phyloP scores from a whole-genome alignment of 1,140 invertebrate species.

The Caerostris extrusa region DNA sequence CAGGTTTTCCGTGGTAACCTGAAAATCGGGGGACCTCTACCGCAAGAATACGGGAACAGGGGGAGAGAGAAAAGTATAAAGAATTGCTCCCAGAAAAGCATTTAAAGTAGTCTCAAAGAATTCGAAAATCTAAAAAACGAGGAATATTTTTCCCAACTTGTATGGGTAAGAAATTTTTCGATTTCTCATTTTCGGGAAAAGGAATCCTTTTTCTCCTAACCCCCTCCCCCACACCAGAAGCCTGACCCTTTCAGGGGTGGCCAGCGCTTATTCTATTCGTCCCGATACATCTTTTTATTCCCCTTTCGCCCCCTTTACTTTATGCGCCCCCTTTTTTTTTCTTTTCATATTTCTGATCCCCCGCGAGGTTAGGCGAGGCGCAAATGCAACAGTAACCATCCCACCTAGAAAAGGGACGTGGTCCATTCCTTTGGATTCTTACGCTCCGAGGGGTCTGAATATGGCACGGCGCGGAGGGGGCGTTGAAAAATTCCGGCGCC shows the following conservation, averaged over 20 bases:
- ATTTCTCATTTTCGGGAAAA: constrained; percentile 54
- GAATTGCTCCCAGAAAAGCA: constrained; percentile 62
- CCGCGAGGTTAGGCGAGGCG: constrained; percentile 7
- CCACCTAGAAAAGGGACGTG: constrained; percentile 50
- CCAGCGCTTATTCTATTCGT: constrained; percentile 65
- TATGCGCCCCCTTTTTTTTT: background rate
- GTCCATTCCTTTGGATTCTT: constrained; percentile 64
- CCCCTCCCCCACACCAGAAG: background rate
- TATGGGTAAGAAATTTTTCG: constrained; percentile 68
- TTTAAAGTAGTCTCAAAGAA: constrained; percentile 68
- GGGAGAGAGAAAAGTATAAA: constrained; percentile 53
- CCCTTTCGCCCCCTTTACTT: constrained; percentile 33
- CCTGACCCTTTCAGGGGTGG: constrained; percentile 44
- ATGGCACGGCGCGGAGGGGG: background rate
- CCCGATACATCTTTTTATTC: constrained; percentile 65
- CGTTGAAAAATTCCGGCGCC: constrained; percentile 6
- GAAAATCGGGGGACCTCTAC: constrained; percentile 54
- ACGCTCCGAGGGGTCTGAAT: constrained; percentile 22
- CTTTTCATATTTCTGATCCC: no score
- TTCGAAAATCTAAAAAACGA: constrained; percentile 57
- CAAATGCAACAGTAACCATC: constrained; percentile 62
- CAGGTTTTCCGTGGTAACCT: constrained; percentile 40
- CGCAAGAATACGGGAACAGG: constrained; percentile 35
- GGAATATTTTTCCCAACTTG: constrained; percentile 63
- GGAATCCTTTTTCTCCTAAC: constrained; percentile 6